phyloP scores from a whole-genome alignment of 2,113 vertebrate genomes.

The Ammodytes marinus region DNA sequence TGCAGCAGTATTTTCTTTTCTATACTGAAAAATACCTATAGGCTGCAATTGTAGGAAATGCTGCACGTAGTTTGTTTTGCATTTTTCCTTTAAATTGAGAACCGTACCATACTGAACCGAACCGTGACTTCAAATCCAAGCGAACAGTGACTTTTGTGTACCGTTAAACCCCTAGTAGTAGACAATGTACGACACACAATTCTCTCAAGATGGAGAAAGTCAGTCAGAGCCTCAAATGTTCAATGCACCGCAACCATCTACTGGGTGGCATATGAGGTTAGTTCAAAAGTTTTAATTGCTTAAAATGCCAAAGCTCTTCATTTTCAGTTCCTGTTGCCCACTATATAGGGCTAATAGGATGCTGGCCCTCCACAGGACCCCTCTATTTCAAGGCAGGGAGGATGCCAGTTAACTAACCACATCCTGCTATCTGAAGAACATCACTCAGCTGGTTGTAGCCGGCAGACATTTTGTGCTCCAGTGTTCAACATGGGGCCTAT shows the following conservation, averaged over 20 bases:
- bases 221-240: neutral
- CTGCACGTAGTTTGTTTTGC: too few relatives aligned
- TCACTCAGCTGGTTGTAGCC: slow-evolving; percentile 67
- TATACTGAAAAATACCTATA: too few relatives aligned
- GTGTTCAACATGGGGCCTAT: slow-evolving; percentile 63
- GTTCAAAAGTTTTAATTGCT: slow-evolving; percentile 13
- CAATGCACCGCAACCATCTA: slow-evolving; percentile 11
- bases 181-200: neutral
- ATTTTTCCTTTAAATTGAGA: too few relatives aligned
- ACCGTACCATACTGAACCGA: too few relatives aligned
- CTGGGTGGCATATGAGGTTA: neutral
- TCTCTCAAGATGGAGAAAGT: slow-evolving; percentile 4
- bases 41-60: too few relatives aligned
- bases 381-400: slow-evolving; percentile 49
- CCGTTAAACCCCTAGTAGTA: neutral
- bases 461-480: slow-evolving; percentile 73
- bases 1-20: too few relatives aligned
- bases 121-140: too few relatives aligned
- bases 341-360: slow-evolving; percentile 1
- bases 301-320: neutral
- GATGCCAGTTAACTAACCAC: slow-evolving; percentile 70
- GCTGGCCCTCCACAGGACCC: slow-evolving; percentile 39
- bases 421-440: slow-evolving; percentile 64
- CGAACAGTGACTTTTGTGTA: too few relatives aligned
- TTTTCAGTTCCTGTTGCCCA: slow-evolving; percentile 45